These are phyloP conservation scores for Nerophis lumbriciformis DNA, from an alignment of 2,113 vertebrate genomes.

Conservation along the genomic window DNA sequence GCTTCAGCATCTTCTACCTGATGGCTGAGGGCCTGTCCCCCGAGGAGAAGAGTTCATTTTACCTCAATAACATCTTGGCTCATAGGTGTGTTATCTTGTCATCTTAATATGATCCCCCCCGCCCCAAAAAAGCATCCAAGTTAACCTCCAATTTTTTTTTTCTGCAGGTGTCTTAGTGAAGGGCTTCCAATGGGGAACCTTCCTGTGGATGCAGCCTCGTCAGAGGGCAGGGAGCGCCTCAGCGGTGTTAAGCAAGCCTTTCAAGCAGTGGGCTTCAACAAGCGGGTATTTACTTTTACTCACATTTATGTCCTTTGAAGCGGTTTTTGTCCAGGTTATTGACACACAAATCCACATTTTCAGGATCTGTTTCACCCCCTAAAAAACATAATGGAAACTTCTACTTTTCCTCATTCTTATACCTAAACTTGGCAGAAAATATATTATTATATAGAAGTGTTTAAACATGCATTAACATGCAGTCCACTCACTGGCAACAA, in stretches of 20 bases:
- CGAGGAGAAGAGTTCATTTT: constrained; percentile 80
- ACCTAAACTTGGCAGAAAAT: not conserved
- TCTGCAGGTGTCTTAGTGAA: constrained; percentile 77
- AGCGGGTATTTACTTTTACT: constrained; percentile 72
- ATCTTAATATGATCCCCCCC: not conserved
- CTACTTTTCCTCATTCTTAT: no score
- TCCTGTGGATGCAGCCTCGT: constrained; percentile 53
- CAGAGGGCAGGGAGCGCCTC: constrained; percentile 80
- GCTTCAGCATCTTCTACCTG: constrained; percentile 85
- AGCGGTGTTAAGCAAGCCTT: constrained; percentile 80
- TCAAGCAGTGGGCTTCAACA: constrained; percentile 80
- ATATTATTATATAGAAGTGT: no score
- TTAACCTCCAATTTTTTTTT: not conserved
- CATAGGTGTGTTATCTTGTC: constrained; percentile 42
- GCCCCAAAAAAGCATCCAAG: not conserved
- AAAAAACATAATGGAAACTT: no score
- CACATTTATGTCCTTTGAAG: not conserved
- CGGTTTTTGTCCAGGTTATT: constrained; percentile 14
- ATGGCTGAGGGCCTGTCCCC: constrained; percentile 84
- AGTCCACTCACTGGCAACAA: no score
- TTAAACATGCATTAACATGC: no score
- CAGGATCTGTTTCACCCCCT: no score
- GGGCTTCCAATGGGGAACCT: constrained; percentile 53
- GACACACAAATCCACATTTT: not conserved
- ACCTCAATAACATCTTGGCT: constrained; percentile 75